These are phyloP conservation scores for Mus spretus DNA, from an alignment of 2,797 vertebrate genomes.

Conservation along the genomic window DNA sequence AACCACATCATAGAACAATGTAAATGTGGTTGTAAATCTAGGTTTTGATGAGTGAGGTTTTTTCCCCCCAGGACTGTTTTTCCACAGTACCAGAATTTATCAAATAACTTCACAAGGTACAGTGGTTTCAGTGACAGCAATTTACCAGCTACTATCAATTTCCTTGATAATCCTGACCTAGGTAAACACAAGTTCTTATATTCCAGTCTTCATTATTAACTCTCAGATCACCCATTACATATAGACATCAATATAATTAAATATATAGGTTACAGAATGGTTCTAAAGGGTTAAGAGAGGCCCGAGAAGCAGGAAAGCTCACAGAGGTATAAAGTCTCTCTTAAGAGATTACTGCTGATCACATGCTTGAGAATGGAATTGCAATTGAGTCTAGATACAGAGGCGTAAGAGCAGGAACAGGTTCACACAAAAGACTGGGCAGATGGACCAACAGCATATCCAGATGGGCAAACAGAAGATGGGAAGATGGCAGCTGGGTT, in stretches of 20 bases:
- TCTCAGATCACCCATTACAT: not conserved
- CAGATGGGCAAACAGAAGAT: conserved; percentile 6
- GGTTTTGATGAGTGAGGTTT: not conserved
- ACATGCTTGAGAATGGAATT: not conserved
- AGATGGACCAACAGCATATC: not conserved
- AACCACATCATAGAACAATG: conserved; percentile 33
- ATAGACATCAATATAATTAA: not conserved
- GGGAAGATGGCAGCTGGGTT: not conserved
- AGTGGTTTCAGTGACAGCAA: not conserved
- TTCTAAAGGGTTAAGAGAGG: not conserved
- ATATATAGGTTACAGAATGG: not conserved
- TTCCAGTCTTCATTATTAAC: not conserved
- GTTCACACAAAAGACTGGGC: not conserved
- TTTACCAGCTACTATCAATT: not conserved
- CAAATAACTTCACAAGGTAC: not conserved
- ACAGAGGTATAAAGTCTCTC: not conserved
- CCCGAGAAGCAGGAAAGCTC: not conserved
- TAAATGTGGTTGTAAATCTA: not conserved
- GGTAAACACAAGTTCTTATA: not conserved
- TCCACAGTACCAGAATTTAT: not conserved
- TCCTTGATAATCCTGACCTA: not conserved
- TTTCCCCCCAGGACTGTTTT: not conserved
- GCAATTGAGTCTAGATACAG: not conserved
- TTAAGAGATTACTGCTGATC: not conserved
- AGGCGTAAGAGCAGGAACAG: not conserved